phyloP scores from a whole-genome alignment of 2,888 invertebrate species.

The Athetis lepigone region DNA sequence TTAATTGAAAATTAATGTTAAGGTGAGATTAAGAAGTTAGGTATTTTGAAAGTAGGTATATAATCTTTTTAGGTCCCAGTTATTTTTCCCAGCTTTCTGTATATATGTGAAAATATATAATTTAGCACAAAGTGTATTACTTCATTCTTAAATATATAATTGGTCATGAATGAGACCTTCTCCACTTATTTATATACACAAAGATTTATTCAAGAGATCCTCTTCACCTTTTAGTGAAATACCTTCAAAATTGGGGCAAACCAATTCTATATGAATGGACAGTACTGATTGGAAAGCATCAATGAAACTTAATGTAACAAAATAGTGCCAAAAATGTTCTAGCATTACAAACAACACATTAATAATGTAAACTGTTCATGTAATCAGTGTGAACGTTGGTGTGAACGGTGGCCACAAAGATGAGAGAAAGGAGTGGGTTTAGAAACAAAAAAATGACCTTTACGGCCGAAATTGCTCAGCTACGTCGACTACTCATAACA shows the following conservation, averaged over 20 bases:
- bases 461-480: constrained; percentile 68
- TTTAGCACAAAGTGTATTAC: too few relatives aligned
- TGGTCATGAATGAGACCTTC: neutral
- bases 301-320: constrained; percentile 17
- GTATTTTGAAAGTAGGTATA: too few relatives aligned
- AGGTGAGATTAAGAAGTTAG: too few relatives aligned
- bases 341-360: constrained; percentile 22
- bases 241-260: constrained; percentile 30
- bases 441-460: constrained; percentile 85
- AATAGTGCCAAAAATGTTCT: constrained; percentile 23
- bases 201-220: constrained; percentile 4
- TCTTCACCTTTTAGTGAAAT: neutral
- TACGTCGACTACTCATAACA: constrained; percentile 74
- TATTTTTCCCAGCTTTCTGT: too few relatives aligned
- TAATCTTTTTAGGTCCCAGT: too few relatives aligned
- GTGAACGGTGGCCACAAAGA: constrained; percentile 65
- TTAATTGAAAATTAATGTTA: too few relatives aligned
- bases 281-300: constrained; percentile 19
- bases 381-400: constrained; percentile 52
- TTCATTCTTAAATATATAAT: too few relatives aligned
- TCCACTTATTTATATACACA: neutral
- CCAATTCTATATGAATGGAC: constrained; percentile 11
- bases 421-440: constrained; percentile 83
- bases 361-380: constrained; percentile 39
- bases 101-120: too few relatives aligned